These are phyloP conservation scores for Taxidea taxus DNA, from an alignment of 2,113 vertebrate species.

Conservation along the genomic window DNA sequence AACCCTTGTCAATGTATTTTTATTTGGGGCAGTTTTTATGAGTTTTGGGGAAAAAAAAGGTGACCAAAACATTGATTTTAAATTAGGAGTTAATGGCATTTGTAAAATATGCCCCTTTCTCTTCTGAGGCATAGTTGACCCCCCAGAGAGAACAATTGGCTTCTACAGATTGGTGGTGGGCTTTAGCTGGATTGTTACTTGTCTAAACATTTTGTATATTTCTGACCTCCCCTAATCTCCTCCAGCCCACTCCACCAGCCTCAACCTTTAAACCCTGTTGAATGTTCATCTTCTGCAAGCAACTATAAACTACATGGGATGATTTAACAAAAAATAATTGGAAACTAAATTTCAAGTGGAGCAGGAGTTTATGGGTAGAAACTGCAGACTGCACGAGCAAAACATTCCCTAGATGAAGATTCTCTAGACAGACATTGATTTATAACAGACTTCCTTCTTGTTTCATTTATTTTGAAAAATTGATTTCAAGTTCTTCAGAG, in stretches of 20 bases:
- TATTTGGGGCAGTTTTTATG: background rate
- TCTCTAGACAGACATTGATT: background rate
- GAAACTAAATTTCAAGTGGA: background rate
- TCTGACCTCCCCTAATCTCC: background rate
- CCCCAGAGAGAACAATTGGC: background rate
- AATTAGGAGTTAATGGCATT: background rate
- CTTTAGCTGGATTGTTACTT: background rate
- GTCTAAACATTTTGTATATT: background rate
- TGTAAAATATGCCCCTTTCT: background rate
- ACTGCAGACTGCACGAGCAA: background rate
- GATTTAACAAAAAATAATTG: background rate
- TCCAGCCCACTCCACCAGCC: background rate
- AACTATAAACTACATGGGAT: background rate
- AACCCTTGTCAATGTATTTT: background rate
- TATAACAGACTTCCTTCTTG: background rate
- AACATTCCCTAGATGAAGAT: background rate
- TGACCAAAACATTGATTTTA: conserved; percentile 1
- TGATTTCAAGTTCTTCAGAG: background rate
- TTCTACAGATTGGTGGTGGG: background rate
- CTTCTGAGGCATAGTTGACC: background rate
- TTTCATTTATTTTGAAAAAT: conserved; percentile 14
- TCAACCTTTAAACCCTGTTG: background rate
- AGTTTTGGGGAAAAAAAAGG: background rate
- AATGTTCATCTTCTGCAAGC: background rate
- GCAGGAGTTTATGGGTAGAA: background rate